Conservation (phyloP, 2,113 vertebrate species). For the Platichthys flesus region DNA sequence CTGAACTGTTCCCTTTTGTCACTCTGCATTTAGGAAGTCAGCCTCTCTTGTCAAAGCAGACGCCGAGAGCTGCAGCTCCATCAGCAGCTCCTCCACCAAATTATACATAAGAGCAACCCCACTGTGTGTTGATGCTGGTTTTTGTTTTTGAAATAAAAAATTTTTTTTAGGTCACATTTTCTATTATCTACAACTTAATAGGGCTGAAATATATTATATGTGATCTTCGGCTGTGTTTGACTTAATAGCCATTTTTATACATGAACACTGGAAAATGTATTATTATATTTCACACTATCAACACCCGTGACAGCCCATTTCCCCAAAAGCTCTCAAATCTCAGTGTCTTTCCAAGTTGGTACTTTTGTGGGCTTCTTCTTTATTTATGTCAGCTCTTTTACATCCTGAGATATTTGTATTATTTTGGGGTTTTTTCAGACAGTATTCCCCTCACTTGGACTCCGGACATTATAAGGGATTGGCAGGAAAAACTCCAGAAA, state of each 20-base stretch:
- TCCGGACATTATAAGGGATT: too few relatives aligned
- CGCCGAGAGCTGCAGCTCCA: slow-evolving; percentile 3
- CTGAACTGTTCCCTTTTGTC: slow-evolving; percentile 42
- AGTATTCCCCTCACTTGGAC: too few relatives aligned
- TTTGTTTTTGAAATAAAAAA: background rate
- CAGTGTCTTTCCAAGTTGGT: too few relatives aligned
- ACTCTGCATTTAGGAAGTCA: slow-evolving; percentile 37
- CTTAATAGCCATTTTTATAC: background rate
- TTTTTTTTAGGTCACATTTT: background rate
- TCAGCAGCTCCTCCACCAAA: slow-evolving; percentile 12
- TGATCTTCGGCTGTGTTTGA: background rate
- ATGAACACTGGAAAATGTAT: too few relatives aligned
- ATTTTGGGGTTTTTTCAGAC: too few relatives aligned
- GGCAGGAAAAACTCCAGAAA: too few relatives aligned
- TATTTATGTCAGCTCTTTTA: too few relatives aligned
- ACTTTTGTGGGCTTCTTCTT: too few relatives aligned
- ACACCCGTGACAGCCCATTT: too few relatives aligned
- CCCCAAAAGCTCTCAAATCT: too few relatives aligned
- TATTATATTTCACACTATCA: too few relatives aligned
- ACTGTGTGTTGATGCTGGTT: background rate
- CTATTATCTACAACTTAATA: background rate
- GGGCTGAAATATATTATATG: background rate
- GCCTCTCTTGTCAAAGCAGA: slow-evolving; percentile 17
- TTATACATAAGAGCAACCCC: slow-evolving; percentile 9
- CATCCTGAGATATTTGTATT: too few relatives aligned